These are phyloP conservation scores for Petrocephalus microphthalmus DNA, from an alignment of 2,113 vertebrate species.

Conservation along the genomic window DNA sequence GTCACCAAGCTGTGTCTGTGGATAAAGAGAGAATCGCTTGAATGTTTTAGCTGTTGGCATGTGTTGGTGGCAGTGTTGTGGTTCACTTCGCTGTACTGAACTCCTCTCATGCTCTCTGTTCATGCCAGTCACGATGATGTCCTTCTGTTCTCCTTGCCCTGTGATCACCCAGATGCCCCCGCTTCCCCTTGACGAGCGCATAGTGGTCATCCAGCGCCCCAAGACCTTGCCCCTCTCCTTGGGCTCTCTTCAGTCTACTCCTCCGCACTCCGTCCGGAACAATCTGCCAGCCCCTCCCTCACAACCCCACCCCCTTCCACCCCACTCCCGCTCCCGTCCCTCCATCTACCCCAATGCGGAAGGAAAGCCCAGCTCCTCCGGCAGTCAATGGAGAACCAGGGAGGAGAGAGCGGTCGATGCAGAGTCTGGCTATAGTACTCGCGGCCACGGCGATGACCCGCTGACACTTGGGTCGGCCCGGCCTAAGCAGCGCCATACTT, in stretches of 20 bases:
- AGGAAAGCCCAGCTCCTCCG: slow-evolving; percentile 51
- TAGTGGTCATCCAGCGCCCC: slow-evolving; percentile 71
- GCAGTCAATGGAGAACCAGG: slow-evolving; percentile 41
- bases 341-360: slow-evolving; percentile 52
- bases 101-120: not conserved
- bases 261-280: slow-evolving; percentile 31
- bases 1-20: slow-evolving; percentile 52
- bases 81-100: not conserved
- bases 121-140: not conserved
- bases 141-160: not conserved
- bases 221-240: slow-evolving; percentile 60
- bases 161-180: slow-evolving; percentile 69
- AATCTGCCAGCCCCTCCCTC: slow-evolving; percentile 32
- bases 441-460: slow-evolving; percentile 57
- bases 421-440: slow-evolving; percentile 38
- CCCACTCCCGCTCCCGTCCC: slow-evolving; percentile 44
- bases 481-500: slow-evolving; percentile 61
- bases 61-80: not conserved
- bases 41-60: slow-evolving; percentile 41
- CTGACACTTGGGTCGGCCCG: slow-evolving; percentile 60
- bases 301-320: slow-evolving; percentile 34
- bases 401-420: slow-evolving; percentile 37
- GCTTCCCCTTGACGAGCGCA: slow-evolving; percentile 77
- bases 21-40: slow-evolving; percentile 38
- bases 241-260: slow-evolving; percentile 55